Conservation (phyloP, 2,113 vertebrate species). For the Dissostichus mawsoni region DNA sequence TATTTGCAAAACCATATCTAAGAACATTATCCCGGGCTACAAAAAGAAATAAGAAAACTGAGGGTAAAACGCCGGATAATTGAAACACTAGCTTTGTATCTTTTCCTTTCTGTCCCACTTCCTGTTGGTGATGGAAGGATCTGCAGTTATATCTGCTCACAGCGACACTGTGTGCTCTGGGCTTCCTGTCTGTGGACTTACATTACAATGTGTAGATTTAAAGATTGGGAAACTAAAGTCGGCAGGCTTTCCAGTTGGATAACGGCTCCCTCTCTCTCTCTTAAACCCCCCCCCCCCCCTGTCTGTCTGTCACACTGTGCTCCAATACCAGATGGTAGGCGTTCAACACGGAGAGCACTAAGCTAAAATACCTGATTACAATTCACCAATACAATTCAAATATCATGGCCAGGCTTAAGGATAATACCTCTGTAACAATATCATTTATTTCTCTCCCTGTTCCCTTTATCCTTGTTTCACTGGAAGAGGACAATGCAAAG, state of each 20-base stretch:
- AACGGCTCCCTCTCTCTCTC: conserved; percentile 63
- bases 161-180: conserved; percentile 91
- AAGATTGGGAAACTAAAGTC: conserved; percentile 92
- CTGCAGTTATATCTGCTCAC: conserved; percentile 39
- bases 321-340: conserved; percentile 90
- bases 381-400: conserved; percentile 94
- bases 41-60: conserved; percentile 22
- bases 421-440: conserved; percentile 97
- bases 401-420: conserved; percentile 92
- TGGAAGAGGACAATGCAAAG: conserved; percentile 89
- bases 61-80: conserved; percentile 24
- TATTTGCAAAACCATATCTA: not conserved
- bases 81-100: conserved; percentile 32
- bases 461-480: conserved; percentile 92
- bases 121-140: conserved; percentile 65
- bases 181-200: conserved; percentile 91
- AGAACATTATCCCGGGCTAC: conserved; percentile 4
- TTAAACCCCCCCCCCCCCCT: conserved; percentile 68
- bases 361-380: conserved; percentile 99
- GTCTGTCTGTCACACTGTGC: conserved; percentile 85
- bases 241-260: conserved; percentile 89
- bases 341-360: conserved; percentile 90
- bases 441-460: conserved; percentile 96
- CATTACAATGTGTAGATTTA: conserved; percentile 98
- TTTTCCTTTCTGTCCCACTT: conserved; percentile 28